Base-by-base conservation (phyloP, 2,888 invertebrate genomes). In the Diogma glabrata region DNA sequence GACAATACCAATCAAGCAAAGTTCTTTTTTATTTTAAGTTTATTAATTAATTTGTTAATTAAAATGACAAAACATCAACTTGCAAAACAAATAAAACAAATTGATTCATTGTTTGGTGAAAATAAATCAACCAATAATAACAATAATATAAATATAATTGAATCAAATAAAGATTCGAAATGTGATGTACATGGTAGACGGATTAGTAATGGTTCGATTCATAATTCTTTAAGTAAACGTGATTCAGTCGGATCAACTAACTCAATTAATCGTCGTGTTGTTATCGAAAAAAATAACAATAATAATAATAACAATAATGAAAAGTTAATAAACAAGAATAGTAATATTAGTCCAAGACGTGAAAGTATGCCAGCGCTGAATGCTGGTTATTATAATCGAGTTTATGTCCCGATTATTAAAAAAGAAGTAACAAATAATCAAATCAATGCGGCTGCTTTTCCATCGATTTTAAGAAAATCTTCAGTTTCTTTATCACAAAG, bases 151-250 rank as follows among this genome's bases (percentile, higher is more conserved):
- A 65, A 72, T 23, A 69, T 72, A 55, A 66, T 76, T 23, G 76
- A 77, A 64, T 74, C 75, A 36, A 74, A 75, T 60, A 72, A 76
- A 47, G 81, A 81, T 65, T 72, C 74, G 55, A 79, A 78, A 55
- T 87, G 86, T 64, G 83, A 84, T 61, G 81, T 85, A 28, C 86
- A 86, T 65, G 82, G 83, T 38, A 24, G 40, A 12, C n/a, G 38
- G 23, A 28, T 24, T 17, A 22, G 20, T 4, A 50, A 40, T 22
- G 16, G 38, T 16, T 24, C 28, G 7, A 30, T 14, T 26, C 7
- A 9, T 24, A 49, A 40, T 24, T n/a, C 4, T 45, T 16, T 30
- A 43, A 45, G 19, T 12, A 53, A 51, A 38, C 48, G 53, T 10
- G 51, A 51, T 46, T 51, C 51, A 12, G 49, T 51, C 22, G 33